Percentiles rank a stretch among this genome's conserved stretches.
phyloP scores from a whole-genome alignment of 2,113 vertebrate genomes.

The Sinocyclocheilus anshuiensis region DNA sequence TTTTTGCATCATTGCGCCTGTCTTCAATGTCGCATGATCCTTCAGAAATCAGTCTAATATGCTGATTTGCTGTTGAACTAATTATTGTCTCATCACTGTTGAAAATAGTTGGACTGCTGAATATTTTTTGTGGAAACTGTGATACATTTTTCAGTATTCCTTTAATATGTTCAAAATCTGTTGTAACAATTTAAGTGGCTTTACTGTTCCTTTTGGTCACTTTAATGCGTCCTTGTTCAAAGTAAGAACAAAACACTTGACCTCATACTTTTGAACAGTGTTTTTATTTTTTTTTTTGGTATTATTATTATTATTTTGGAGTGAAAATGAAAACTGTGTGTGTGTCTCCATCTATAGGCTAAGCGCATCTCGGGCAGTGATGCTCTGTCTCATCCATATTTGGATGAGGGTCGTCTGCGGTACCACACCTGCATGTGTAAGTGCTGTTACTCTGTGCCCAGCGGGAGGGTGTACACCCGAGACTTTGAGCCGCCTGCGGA shows the following conservation, averaged over 20 bases:
- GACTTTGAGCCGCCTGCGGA: constrained; percentile 83
- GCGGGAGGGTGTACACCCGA: constrained; percentile 80
- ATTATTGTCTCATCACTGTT: background rate
- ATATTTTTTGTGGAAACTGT: background rate
- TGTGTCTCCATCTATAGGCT: constrained; percentile 61
- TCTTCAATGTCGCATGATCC: background rate
- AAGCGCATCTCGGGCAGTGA: constrained; percentile 82
- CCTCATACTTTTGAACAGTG: too few species aligned
- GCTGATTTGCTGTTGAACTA: background rate
- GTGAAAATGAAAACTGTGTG: background rate
- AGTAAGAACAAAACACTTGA: too few species aligned
- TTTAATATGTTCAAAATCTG: too few species aligned
- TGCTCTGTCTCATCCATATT: constrained; percentile 82
- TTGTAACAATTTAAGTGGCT: too few species aligned
- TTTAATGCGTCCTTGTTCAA: too few species aligned
- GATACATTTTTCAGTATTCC: background rate
- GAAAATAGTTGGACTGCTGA: background rate
- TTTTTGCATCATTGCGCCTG: too few species aligned
- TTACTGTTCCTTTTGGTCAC: background rate
- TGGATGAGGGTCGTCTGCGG: constrained; percentile 81
- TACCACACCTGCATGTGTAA: constrained; percentile 88
- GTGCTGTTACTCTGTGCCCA: constrained; percentile 84
- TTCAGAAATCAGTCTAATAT: background rate
- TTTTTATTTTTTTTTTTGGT: too few species aligned
- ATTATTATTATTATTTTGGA: too few species aligned